phyloP scores from a whole-genome alignment of 2,113 vertebrate genomes.

The Lophochroa leadbeateri region DNA sequence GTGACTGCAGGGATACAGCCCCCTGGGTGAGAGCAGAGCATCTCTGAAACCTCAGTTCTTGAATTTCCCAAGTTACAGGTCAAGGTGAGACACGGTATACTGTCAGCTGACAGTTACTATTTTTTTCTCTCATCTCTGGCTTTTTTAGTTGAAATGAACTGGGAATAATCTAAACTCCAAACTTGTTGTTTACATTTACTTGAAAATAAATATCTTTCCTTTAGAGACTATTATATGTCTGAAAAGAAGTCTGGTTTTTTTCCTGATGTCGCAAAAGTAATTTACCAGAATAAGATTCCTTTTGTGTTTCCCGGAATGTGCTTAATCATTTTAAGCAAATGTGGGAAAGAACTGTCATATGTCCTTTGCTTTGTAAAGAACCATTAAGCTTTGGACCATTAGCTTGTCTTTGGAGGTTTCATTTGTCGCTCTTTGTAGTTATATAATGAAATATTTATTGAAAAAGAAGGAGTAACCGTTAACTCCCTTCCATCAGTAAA shows the following conservation, averaged over 20 bases:
- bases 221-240: slow-evolving; percentile 26
- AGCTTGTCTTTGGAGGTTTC: slow-evolving; percentile 21
- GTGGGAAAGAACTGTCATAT: slow-evolving; percentile 31
- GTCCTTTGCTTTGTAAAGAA: slow-evolving; percentile 31
- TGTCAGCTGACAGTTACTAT: neutral
- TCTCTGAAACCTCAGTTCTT: neutral
- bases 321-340: slow-evolving; percentile 49
- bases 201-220: slow-evolving; percentile 26
- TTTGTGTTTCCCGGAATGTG: slow-evolving; percentile 27
- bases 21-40: neutral
- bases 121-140: neutral
- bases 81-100: neutral
- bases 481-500: slow-evolving; percentile 33
- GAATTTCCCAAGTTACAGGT: neutral
- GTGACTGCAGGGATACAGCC: neutral
- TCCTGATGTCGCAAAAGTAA: neutral
- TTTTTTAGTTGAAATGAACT: slow-evolving; percentile 11
- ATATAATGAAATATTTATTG: slow-evolving; percentile 61
- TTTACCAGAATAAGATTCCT: slow-evolving; percentile 29
- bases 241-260: slow-evolving; percentile 5
- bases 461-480: neutral
- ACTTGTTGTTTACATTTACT: neutral
- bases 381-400: slow-evolving; percentile 48
- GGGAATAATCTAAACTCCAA: slow-evolving; percentile 1
- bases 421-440: slow-evolving; percentile 18